Percentiles rank a stretch among this genome's conserved stretches.
Evolutionary conservation across 2,888 invertebrate species (phyloP).

Genomic region (Alcis repandata): DNA sequence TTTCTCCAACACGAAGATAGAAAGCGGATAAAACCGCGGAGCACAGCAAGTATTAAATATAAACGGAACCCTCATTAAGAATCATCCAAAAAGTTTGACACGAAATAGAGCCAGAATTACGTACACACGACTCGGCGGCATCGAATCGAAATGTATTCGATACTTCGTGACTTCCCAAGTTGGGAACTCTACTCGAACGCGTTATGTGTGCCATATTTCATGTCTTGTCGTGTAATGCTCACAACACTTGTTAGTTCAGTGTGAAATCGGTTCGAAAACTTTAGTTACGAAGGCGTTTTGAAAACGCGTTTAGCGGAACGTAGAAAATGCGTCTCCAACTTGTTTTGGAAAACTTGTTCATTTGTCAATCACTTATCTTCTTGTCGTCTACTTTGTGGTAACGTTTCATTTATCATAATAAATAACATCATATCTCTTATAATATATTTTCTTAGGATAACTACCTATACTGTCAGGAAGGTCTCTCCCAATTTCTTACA

Average conservation of each 20-base stretch:
- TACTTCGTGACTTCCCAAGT: conserved; percentile 48
- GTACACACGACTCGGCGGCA: conserved; percentile 45
- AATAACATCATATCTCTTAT: no score
- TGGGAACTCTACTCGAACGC: conserved; percentile 31
- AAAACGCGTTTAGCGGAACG: conserved; percentile 4
- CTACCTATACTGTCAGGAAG: no score
- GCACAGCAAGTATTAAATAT: no score
- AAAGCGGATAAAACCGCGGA: no score
- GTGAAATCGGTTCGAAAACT: conserved; percentile 17
- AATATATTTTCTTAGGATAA: no score
- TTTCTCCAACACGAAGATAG: no score
- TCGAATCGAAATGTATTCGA: conserved; percentile 48
- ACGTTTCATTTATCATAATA: no score
- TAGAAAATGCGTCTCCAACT: neutral
- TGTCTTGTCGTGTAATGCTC: conserved; percentile 29
- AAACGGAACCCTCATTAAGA: no score
- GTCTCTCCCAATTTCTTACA: no score
- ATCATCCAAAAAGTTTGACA: no score
- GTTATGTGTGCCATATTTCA: conserved; percentile 36
- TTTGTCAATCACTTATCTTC: no score
- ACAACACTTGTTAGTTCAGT: conserved; percentile 34
- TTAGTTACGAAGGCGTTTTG: conserved; percentile 3
- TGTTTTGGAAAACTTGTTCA: neutral
- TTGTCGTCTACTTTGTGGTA: no score
- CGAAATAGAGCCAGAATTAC: conserved; percentile 35